phyloP scores from a whole-genome alignment of 2,888 invertebrate species.

The Deilephila elpenor region DNA sequence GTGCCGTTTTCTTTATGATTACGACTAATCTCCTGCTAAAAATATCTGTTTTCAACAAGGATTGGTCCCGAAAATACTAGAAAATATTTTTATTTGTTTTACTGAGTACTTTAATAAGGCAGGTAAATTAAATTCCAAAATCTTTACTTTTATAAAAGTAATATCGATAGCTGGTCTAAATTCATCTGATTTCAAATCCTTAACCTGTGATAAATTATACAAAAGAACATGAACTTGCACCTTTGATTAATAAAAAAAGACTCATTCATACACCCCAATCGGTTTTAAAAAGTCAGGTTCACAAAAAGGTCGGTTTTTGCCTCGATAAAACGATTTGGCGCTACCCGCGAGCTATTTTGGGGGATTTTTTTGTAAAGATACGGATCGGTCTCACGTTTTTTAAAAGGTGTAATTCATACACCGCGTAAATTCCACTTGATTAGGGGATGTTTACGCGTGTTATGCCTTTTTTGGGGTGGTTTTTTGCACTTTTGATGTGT shows the following conservation, averaged over 20 bases:
- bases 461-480: constrained; percentile 47
- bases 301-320: constrained; percentile 75
- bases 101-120: no score
- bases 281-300: constrained; percentile 56
- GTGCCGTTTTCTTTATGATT: background rate
- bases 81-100: no score
- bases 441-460: constrained; percentile 74
- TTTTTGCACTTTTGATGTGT: constrained; percentile 10
- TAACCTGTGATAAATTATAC: background rate
- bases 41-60: background rate
- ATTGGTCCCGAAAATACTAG: no score
- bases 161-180: no score
- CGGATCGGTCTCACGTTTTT: constrained; percentile 81
- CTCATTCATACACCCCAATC: constrained; percentile 1
- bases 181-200: no score
- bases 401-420: constrained; percentile 62
- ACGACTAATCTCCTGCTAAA: background rate
- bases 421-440: constrained; percentile 70
- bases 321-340: constrained; percentile 60
- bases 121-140: no score
- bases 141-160: no score
- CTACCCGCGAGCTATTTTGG: constrained; percentile 46
- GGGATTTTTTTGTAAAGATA: constrained; percentile 72
- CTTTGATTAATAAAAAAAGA: background rate
- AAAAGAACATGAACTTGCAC: background rate